phyloP scores from a whole-genome alignment of 2,797 vertebrate species.

The Carduelis carduelis region DNA sequence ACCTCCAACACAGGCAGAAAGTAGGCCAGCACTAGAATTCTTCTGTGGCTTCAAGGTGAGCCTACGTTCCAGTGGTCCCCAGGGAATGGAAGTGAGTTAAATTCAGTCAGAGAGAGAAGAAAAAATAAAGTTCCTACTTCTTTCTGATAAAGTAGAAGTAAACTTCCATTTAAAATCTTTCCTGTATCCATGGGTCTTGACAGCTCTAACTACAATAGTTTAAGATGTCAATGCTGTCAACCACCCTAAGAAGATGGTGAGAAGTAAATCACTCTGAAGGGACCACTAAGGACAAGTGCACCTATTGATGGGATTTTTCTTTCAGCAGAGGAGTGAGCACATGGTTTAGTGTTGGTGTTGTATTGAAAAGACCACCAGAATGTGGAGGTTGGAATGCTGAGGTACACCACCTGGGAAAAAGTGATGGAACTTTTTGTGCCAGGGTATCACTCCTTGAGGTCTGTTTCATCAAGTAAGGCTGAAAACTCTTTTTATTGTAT shows the following conservation, averaged over 20 bases:
- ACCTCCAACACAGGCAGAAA: not conserved
- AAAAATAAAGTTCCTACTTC: not conserved
- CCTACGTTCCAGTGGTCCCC: not conserved
- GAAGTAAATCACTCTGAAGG: not conserved
- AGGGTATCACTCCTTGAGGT: not conserved
- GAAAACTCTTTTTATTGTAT: not conserved
- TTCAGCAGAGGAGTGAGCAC: not conserved
- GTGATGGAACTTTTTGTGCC: not conserved
- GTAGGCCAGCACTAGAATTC: not conserved
- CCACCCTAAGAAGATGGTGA: not conserved
- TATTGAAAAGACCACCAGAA: not conserved
- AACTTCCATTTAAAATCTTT: not conserved
- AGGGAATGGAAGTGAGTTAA: not conserved
- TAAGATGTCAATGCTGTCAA: not conserved
- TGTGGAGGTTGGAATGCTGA: not conserved
- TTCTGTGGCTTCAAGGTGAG: not conserved
- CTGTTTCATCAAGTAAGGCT: not conserved
- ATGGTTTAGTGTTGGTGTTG: not conserved
- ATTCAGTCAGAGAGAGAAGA: not conserved
- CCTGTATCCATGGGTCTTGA: not conserved
- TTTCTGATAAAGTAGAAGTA: not conserved
- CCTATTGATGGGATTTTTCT: not conserved
- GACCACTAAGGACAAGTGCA: not conserved
- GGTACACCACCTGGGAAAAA: not conserved
- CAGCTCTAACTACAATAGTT: not conserved